Base-by-base conservation (phyloP, 2,113 vertebrate species). In the Bolborhynchus lineola region DNA sequence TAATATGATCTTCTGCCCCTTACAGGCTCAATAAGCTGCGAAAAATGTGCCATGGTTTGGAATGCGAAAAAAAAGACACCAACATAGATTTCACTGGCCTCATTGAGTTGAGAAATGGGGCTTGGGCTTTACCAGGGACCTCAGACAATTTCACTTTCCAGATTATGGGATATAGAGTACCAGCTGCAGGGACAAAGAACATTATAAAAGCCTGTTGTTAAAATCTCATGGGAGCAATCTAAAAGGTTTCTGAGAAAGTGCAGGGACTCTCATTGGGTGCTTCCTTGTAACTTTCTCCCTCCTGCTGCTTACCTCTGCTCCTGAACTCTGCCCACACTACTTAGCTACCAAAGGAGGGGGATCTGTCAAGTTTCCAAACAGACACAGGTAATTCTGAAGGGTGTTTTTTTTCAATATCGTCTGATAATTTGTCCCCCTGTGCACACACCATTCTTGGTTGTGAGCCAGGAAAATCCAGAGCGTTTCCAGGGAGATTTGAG, bases 401-500 rank as follows among this genome's bases (percentile, higher is more conserved):
- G 7, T 2, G 17, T 77, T 52, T 88, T 59, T 76, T 63, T 33
- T 25, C 46, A 69, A 9, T 75, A 63, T 79, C 16, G 69, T 93
- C 41, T 59, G 82, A 76, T 62, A 92, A 72, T 65, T 89, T 93
- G 44, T 82, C 13, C 65, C 44, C 28, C 17, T 86, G 44, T 2
- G 1, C 9, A 35, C 33, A 53, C n/a, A 92, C n/a, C 2, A 2
- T 33, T 91, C 52, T 92, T 94, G 96, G 65, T 70, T 59, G 26
- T 3, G 3, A 20, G 52, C 92, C 92, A 94, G 88, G 86, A 91
- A 95, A 93, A 93, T 67, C 44, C 62, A 33, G 26, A 41, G 46
- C 69, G 91, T 95, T 95, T 94, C 96, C 93, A 95, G 78, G 87
- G 94, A 96, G 95, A 93, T 94, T 49, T 90, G 67, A 92, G 93